Evolutionary conservation across 2,888 invertebrate genomes (phyloP).

Genomic region (Cephalotes varians): DNA sequence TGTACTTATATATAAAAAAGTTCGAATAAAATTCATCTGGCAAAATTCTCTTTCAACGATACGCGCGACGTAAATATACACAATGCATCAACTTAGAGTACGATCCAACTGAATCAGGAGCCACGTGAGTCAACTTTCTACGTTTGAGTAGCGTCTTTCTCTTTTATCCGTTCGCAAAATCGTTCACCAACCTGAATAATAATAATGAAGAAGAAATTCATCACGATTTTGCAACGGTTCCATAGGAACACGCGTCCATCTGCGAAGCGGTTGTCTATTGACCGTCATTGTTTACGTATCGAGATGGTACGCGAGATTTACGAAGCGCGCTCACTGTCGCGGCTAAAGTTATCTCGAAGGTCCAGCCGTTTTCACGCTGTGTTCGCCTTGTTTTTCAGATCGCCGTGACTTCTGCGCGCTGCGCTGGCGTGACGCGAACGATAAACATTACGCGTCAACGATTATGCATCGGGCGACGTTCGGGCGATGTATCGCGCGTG

Average conservation of each 20-base stretch:
- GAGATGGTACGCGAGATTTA: conserved; percentile 1
- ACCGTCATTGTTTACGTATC: conserved; percentile 25
- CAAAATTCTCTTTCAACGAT: background rate
- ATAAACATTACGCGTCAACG: conserved; percentile 61
- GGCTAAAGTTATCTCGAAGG: conserved; percentile 64
- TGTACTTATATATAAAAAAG: background rate
- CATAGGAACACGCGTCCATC: background rate
- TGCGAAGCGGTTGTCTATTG: background rate
- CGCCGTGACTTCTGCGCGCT: conserved; percentile 40
- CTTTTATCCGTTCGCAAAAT: background rate
- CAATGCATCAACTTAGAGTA: background rate
- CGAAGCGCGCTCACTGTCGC: background rate
- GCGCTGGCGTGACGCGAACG: conserved; percentile 32
- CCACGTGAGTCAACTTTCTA: background rate
- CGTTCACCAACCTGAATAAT: background rate
- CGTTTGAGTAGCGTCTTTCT: background rate
- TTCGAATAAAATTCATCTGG: background rate
- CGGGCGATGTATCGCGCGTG: conserved; percentile 9
- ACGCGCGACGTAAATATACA: background rate
- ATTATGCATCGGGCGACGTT: conserved; percentile 39
- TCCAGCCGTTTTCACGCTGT: conserved; percentile 15
- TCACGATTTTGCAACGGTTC: background rate
- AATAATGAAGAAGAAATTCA: background rate
- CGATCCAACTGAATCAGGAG: background rate
- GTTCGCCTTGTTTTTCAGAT: conserved; percentile 52